These are phyloP conservation scores for Calameuta idolon DNA, from an alignment of 2,888 invertebrate genomes.

Conservation along the genomic window DNA sequence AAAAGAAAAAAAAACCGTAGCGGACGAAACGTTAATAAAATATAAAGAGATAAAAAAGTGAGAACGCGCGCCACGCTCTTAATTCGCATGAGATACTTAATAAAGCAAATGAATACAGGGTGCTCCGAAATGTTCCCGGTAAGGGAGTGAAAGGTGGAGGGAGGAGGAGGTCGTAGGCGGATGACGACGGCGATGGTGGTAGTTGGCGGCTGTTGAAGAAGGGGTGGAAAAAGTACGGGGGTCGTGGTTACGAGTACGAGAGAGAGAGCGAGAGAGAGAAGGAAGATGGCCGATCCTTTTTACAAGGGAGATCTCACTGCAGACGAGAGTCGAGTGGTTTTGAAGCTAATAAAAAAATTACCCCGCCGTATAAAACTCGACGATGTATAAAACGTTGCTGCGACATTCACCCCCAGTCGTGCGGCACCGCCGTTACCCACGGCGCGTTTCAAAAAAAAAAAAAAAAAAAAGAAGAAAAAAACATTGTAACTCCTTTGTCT, in stretches of 20 bases:
- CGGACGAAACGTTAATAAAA: conserved; percentile 22
- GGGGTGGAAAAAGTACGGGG: neutral
- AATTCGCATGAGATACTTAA: conserved; percentile 49
- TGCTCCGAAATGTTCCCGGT: conserved; percentile 38
- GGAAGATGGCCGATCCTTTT: conserved; percentile 37
- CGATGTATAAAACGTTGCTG: conserved; percentile 51
- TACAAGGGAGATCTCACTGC: conserved; percentile 37
- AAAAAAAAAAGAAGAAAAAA: conserved; percentile 30
- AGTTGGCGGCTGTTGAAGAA: conserved; percentile 17
- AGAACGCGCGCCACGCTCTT: conserved; percentile 35
- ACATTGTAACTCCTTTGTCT: conserved; percentile 43
- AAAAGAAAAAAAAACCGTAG: neutral
- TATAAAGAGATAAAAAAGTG: conserved; percentile 8
- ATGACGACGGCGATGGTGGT: neutral
- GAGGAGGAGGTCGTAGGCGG: conserved; percentile 7
- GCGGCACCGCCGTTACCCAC: neutral
- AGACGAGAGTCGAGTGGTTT: conserved; percentile 59
- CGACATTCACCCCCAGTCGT: conserved; percentile 35
- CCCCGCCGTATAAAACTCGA: conserved; percentile 51
- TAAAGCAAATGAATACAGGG: conserved; percentile 49
- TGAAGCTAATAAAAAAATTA: conserved; percentile 64
- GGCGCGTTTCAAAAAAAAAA: conserved; percentile 19
- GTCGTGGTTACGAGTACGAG: conserved; percentile 15
- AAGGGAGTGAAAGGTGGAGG: neutral
- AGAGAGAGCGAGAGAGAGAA: conserved; percentile 18